Evolutionary conservation across 2,888 invertebrate genomes (phyloP), one percentile per base, ranked within the genome.

Genomic region (Sinopyrophorus schimmeli): DNA sequence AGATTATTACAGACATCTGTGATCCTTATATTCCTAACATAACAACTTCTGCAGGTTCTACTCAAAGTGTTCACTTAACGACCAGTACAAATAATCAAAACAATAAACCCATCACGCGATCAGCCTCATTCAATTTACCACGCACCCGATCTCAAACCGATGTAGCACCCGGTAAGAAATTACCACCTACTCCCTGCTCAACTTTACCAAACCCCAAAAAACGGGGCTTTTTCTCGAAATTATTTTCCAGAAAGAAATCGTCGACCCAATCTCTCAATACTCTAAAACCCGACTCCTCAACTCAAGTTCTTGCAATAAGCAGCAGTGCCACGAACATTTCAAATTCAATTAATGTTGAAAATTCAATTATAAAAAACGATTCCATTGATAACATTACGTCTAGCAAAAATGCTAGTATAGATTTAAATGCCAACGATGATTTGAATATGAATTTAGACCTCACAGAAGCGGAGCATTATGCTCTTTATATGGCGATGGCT

Each of bases 401-500:
- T 10, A 53, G 39, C 23, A 38, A 50, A 37, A 56, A 52, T 5
- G 44, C 50, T 14, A 31, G 16, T 1, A 47, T 30, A 5, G 55
- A 57, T 20, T 37, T 53, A 15, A 59, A 59, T 26, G 26, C 42
- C 14, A 54, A 50, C 14, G 57, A 56, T 31, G 62, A 66, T 6
- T 49, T 61, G 3, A 65, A 67, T 31, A 61, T 70, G 26, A 81
- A 82, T 46, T 70, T 86, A 27, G 90, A 89, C 59, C 72, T 92
- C 17, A 91, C 91, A 0, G 91, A 92, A 59, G 92, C 90, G 1
- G 92, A 92, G 64, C 89, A 92, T 67, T 92, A 89, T 70, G 92
- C 92, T 18, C 71, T 92, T 48, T 92, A 92, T 61, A 92, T 90
- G 62, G 85, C 87, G 40, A 82, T 91, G 67, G 90, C 92, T 6